A percentile compares a stretch with the other conserved stretches of the same genome.
Conservation (phyloP, 92 coral and sea anemone genomes). For the Isaurus tuberculatus region DNA sequence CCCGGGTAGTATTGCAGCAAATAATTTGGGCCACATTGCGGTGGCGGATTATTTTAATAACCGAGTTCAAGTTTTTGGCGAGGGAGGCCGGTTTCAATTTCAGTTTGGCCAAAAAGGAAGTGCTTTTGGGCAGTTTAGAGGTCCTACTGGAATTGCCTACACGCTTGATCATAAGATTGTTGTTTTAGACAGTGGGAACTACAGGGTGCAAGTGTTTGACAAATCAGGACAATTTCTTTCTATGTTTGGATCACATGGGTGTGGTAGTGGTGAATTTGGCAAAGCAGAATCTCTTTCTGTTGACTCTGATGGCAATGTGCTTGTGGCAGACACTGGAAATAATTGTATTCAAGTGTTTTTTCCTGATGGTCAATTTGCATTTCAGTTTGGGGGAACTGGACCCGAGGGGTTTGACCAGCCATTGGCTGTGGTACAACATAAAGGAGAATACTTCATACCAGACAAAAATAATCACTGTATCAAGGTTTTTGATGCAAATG, state of each 20-base stretch:
- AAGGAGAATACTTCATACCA: slow-evolving; percentile 74
- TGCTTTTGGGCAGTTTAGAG: slow-evolving; percentile 72
- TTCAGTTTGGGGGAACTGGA: slow-evolving; percentile 79
- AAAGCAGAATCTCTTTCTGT: slow-evolving; percentile 75
- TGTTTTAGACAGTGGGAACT: slow-evolving; percentile 85
- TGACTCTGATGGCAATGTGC: slow-evolving; percentile 66
- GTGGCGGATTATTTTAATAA: slow-evolving; percentile 87
- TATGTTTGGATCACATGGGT: slow-evolving; percentile 73
- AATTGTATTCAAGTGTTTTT: slow-evolving; percentile 86
- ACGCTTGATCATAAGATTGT: slow-evolving; percentile 68
- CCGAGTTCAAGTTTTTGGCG: slow-evolving; percentile 79
- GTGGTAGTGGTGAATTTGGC: slow-evolving; percentile 77
- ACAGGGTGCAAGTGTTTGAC: slow-evolving; percentile 81
- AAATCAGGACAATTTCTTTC: slow-evolving; percentile 71
- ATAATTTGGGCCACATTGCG: slow-evolving; percentile 78
- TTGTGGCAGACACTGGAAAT: slow-evolving; percentile 85
- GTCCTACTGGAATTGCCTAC: slow-evolving; percentile 84
- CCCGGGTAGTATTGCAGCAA: slow-evolving; percentile 82
- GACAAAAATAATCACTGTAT: slow-evolving; percentile 81
- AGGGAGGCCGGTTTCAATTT: slow-evolving; percentile 71
- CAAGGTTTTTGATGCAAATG: slow-evolving; percentile 82
- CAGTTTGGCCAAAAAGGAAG: slow-evolving; percentile 87
- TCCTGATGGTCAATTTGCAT: slow-evolving; percentile 73
- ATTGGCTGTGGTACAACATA: slow-evolving; percentile 66
- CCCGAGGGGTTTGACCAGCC: slow-evolving; percentile 89